phyloP scores from a whole-genome alignment of 2,797 vertebrate species.

The Trachurus trachurus region DNA sequence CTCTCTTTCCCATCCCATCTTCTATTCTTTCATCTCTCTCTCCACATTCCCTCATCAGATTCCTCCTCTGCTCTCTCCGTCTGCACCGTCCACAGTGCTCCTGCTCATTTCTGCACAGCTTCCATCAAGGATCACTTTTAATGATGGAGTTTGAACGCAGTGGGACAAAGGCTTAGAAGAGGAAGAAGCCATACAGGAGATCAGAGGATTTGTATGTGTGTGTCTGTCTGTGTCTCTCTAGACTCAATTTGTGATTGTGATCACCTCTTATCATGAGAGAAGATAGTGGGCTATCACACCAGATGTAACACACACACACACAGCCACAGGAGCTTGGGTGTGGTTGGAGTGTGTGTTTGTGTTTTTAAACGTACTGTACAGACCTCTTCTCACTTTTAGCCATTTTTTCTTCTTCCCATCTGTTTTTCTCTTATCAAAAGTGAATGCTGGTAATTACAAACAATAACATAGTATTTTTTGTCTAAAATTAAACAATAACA shows the following conservation, averaged over 20 bases:
- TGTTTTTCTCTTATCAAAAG: neutral
- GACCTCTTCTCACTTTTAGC: neutral
- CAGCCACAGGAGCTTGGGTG: constrained; percentile 6
- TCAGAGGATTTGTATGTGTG: constrained; percentile 10
- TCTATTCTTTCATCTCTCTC: neutral
- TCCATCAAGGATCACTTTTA: constrained; percentile 60
- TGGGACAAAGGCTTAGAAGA: constrained; percentile 52
- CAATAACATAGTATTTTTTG: neutral
- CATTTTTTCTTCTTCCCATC: neutral
- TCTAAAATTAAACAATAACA: neutral
- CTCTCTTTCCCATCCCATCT: neutral
- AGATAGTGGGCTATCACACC: constrained; percentile 12
- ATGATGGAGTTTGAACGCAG: constrained; percentile 49
- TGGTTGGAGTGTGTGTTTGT: neutral
- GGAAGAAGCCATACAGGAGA: constrained; percentile 6
- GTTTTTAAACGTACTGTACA: neutral
- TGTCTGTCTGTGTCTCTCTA: constrained; percentile 13
- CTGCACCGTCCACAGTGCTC: constrained; percentile 10
- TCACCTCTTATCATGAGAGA: constrained; percentile 9
- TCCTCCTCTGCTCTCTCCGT: constrained; percentile 19
- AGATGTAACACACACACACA: constrained; percentile 1
- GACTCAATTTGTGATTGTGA: neutral
- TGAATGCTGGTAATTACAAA: neutral
- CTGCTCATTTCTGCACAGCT: constrained; percentile 33
- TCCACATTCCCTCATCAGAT: constrained; percentile 15